Conservation (phyloP, 1,140 invertebrate genomes). For the Caerostris extrusa region DNA sequence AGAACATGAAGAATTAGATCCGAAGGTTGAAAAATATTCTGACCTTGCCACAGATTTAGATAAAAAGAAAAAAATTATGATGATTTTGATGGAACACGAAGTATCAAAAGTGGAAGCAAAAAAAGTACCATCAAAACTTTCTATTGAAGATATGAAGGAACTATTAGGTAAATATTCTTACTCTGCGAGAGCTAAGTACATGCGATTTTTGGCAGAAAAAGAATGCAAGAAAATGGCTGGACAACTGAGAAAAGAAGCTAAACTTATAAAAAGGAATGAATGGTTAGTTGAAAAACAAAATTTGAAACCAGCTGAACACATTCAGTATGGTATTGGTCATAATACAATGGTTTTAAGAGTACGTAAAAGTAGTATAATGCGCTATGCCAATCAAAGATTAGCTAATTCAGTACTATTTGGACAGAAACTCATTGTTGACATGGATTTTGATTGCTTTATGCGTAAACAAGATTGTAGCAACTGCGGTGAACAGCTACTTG, state of each 20-base stretch:
- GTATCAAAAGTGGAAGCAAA: slow-evolving; percentile 62
- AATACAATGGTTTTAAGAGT: slow-evolving; percentile 87
- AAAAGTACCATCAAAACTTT: slow-evolving; percentile 78
- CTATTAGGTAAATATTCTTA: slow-evolving; percentile 83
- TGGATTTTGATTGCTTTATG: slow-evolving; percentile 91
- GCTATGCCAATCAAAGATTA: slow-evolving; percentile 85
- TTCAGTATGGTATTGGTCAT: slow-evolving; percentile 84
- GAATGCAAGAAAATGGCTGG: slow-evolving; percentile 82
- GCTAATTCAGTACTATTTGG: slow-evolving; percentile 87
- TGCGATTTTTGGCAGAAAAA: slow-evolving; percentile 85
- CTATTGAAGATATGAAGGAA: slow-evolving; percentile 81
- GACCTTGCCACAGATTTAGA: slow-evolving; percentile 64
- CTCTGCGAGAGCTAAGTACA: slow-evolving; percentile 84
- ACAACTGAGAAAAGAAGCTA: slow-evolving; percentile 72
- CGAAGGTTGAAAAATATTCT: slow-evolving; percentile 62
- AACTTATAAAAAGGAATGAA: slow-evolving; percentile 81
- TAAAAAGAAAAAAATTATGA: slow-evolving; percentile 70
- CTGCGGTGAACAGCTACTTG: slow-evolving; percentile 89
- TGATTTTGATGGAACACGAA: slow-evolving; percentile 73
- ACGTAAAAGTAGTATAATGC: slow-evolving; percentile 85
- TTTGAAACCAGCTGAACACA: slow-evolving; percentile 79
- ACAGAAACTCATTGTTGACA: slow-evolving; percentile 90
- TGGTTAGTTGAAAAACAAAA: slow-evolving; percentile 80
- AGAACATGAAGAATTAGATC: slow-evolving; percentile 49
- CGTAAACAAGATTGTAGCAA: slow-evolving; percentile 86